These are phyloP conservation scores for Eristalis arbustorum DNA, from an alignment of 2,888 invertebrate genomes.

Conservation along the genomic window DNA sequence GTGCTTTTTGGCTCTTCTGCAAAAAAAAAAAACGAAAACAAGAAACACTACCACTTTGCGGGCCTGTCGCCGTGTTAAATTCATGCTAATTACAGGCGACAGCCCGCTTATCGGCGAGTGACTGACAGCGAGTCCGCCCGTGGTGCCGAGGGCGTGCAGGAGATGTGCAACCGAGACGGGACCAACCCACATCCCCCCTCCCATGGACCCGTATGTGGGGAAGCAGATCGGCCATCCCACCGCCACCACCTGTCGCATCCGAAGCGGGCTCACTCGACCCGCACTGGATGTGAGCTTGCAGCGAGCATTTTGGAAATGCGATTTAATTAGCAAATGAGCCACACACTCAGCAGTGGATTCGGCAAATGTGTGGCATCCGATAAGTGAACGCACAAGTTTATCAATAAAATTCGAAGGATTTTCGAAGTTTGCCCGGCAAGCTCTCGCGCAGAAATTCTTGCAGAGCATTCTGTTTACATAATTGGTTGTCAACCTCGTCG, in stretches of 20 bases:
- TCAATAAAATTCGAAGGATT: constrained; percentile 20
- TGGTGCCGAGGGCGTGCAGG: not conserved
- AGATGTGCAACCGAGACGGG: not conserved
- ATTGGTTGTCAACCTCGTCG: constrained; percentile 10
- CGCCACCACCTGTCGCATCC: not conserved
- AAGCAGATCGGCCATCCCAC: not conserved
- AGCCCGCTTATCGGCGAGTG: constrained; percentile 45
- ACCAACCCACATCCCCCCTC: constrained; percentile 25
- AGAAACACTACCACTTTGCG: not conserved
- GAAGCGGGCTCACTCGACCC: not conserved
- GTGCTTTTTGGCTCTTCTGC: constrained; percentile 18
- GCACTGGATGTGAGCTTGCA: not conserved
- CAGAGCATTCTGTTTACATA: not conserved
- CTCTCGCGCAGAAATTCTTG: not conserved
- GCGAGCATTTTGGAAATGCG: not conserved
- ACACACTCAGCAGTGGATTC: constrained; percentile 3
- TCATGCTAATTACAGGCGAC: constrained; percentile 45
- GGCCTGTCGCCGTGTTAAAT: constrained; percentile 38
- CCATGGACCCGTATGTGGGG: constrained; percentile 7
- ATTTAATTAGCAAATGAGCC: constrained; percentile 35
- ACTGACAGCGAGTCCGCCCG: constrained; percentile 21
- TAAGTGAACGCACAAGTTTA: constrained; percentile 45
- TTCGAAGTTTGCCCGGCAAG: constrained; percentile 32
- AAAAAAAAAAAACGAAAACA: not conserved
- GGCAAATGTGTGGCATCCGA: constrained; percentile 1